Evolutionary conservation across 2,113 vertebrate species (phyloP), one percentile per base, ranked within the genome.

Genomic region (Oreochromis aureus): DNA sequence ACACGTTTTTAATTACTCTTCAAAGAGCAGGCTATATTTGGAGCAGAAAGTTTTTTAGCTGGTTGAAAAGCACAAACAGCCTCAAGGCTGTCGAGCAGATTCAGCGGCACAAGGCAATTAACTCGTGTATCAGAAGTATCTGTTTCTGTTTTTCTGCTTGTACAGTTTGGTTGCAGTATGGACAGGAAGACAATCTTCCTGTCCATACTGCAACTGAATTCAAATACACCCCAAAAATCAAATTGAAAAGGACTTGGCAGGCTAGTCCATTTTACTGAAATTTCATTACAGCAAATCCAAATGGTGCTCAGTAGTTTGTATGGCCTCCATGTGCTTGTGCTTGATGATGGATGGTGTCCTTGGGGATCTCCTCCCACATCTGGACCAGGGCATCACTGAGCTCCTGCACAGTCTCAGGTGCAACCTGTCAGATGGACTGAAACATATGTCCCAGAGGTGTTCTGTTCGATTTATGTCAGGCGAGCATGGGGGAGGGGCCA

Each of bases 1-100:
- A 91, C 82, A 66, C 55, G 71, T 86, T 89, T 95, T 90, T 91
- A 90, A 94, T 94, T 89, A 90, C 48, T 91, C 86, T 19, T 34
- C 32, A 80, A 95, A 93, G 81, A 76, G 66, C 55, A 59, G n/a
- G 7, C 87, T 22, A 84, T 92, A 91, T 69, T 16, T 63, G 15
- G 44, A 88, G 39, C 82, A 71, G 78, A 87, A 89, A 58, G 69
- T 90, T 89, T 92, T 59, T 27, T 56, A 91, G 80, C 80, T 32
- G 71, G 32, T 41, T 80, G 86, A 80, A 86, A 10, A 73, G 48
- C 86, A 66, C 58, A 82, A 82, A 88, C 59, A 9, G 82, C 86
- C 88, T 71, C 2, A 15, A 92, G 90, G 59, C 89, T 85, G 78
- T 59, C 18, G 2, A 6, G 59, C 82, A 73, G 22, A 83, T 88